Percentiles rank a stretch among this genome's conserved stretches.
Evolutionary conservation across 1,140 invertebrate species (phyloP).

Genomic region (Heterodera schachtii): DNA sequence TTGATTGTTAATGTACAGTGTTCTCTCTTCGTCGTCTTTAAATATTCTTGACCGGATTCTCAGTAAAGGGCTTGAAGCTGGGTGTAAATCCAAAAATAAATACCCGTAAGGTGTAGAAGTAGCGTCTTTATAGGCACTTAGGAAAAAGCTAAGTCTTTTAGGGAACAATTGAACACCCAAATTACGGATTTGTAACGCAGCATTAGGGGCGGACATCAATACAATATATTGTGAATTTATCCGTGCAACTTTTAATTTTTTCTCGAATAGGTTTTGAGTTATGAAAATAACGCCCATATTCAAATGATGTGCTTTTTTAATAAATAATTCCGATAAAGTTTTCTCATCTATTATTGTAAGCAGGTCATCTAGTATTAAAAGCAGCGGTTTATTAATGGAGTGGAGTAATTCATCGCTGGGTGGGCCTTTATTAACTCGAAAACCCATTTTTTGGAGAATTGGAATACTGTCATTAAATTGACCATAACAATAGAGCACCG

Average conservation of each 20-base stretch:
- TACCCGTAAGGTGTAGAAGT: slow-evolving; percentile 14
- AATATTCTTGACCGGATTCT: slow-evolving; percentile 29
- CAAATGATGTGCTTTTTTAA: too few relatives aligned
- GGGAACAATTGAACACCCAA: slow-evolving; percentile 29
- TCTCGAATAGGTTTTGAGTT: slow-evolving; percentile 10
- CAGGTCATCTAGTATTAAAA: too few relatives aligned
- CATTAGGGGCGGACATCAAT: slow-evolving; percentile 23
- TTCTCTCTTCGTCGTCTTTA: slow-evolving; percentile 26
- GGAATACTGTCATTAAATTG: too few relatives aligned
- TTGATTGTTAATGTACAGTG: slow-evolving; percentile 11
- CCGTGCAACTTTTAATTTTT: slow-evolving; percentile 16
- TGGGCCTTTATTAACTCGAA: too few relatives aligned
- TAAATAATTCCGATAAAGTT: too few relatives aligned
- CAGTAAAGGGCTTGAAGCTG: slow-evolving; percentile 8
- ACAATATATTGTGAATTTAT: slow-evolving; percentile 32
- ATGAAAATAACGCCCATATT: too few relatives aligned
- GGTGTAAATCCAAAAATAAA: slow-evolving; percentile 29
- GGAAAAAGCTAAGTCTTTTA: slow-evolving; percentile 13
- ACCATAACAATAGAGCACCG: too few relatives aligned
- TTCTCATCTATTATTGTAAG: too few relatives aligned
- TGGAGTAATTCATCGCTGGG: too few relatives aligned
- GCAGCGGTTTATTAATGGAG: too few relatives aligned
- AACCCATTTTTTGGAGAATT: too few relatives aligned
- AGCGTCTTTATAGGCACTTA: slow-evolving; percentile 20
- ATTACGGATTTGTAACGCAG: slow-evolving; percentile 12